Conservation (phyloP, 2,888 invertebrate species). For the Dynastes maya region DNA sequence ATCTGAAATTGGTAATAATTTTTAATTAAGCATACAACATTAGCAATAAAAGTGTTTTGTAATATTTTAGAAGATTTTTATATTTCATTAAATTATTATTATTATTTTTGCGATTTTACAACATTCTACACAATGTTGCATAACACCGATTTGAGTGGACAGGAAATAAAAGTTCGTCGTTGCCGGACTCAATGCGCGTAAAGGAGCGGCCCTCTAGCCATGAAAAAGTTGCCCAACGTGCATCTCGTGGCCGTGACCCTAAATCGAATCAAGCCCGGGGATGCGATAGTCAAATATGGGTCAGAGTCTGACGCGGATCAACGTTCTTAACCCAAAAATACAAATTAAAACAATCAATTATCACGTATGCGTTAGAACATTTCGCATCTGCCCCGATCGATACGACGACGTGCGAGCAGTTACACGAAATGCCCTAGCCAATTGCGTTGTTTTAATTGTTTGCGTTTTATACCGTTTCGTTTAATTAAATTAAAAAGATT, state of each 20-base stretch:
- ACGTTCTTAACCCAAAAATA: conserved; percentile 41
- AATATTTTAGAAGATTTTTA: no score
- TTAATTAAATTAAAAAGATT: no score
- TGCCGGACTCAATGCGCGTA: conserved; percentile 8
- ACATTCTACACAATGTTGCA: not conserved
- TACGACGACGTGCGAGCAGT: not conserved
- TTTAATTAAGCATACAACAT: no score
- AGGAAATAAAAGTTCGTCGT: conserved; percentile 20
- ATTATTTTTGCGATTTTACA: conserved; percentile 5
- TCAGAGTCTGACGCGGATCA: conserved; percentile 38
- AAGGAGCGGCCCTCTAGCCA: conserved; percentile 23
- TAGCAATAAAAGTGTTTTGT: no score
- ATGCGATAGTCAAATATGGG: conserved; percentile 34
- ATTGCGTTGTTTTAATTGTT: not conserved
- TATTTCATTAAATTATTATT: not conserved
- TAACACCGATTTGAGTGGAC: not conserved
- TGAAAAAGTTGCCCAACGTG: conserved; percentile 38
- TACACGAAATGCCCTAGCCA: conserved; percentile 7
- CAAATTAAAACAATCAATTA: conserved; percentile 42
- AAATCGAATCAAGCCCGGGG: conserved; percentile 31
- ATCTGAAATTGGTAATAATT: no score
- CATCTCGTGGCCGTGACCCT: conserved; percentile 38
- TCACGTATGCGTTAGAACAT: conserved; percentile 40
- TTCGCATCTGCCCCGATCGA: conserved; percentile 24
- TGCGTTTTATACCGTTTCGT: no score